Evolutionary conservation across 2,888 invertebrate genomes (phyloP), one percentile per base, ranked within the genome.

Genomic region (Bibio marci): DNA sequence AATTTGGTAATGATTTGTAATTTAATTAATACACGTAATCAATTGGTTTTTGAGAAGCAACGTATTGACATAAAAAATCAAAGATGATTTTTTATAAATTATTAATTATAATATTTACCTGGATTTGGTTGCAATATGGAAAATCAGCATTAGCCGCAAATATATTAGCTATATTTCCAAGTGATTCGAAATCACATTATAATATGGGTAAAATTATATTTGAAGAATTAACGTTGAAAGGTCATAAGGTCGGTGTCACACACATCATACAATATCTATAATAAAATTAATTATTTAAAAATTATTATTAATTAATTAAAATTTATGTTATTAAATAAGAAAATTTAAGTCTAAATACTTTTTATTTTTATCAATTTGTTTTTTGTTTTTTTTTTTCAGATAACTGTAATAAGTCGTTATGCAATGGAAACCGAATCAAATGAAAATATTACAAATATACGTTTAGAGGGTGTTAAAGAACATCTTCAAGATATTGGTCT

Each of bases 181-280:
- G 58, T 38, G 57, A 58, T 2, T 59, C 59, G 57, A 52, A 51
- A 40, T 58, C 60, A 3, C 59, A 62, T 38, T 62, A 58, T 44
- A 44, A 57, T 4, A 57, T 57, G 39, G 60, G 61, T 0, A 46
- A 52, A 1, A 44, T 53, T 1, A 42, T 62, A n/a, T 47, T 61
- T 3, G 46, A 53, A 14, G 51, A 56, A 39, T 41, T 61, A 35
- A 54, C 51, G 3, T 45, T 48, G 19, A 46, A 47, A 13, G 52
- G 53, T 25, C 51, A 53, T 26, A 56, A 57, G 18, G 40, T 42
- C 11, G 33, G 18, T 34, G 4, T 10, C 4, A 22, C 8, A 22
- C 5, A 6, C 4, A 22, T 22, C 8, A 22, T 22, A 22, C 8
- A 22, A 22, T 22, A 22, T 22, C 4, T 22, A 22, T 8, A 22